phyloP scores from a whole-genome alignment of 2,888 invertebrate species.

The Stenodema calcarata region DNA sequence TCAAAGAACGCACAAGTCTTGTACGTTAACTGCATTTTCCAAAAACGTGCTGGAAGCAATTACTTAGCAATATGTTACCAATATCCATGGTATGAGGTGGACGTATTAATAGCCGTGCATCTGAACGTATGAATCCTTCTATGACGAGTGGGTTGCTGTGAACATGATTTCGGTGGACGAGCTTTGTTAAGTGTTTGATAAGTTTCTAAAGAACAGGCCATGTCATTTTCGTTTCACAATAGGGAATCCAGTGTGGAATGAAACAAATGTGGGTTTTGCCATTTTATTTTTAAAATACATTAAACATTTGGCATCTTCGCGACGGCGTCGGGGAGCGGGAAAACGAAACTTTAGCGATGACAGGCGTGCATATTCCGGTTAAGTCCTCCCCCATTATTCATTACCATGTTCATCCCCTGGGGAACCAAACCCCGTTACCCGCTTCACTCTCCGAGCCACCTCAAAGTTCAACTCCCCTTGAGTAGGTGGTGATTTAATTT shows the following conservation, averaged over 20 bases:
- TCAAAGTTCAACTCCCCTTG: slow-evolving; percentile 18
- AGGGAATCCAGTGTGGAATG: no score
- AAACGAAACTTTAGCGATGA: slow-evolving; percentile 16
- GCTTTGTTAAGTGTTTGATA: not conserved
- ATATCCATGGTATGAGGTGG: not conserved
- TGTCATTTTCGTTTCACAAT: no score
- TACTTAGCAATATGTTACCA: not conserved
- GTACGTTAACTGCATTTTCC: no score
- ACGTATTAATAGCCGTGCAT: no score
- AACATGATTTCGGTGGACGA: not conserved
- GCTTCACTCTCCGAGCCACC: not conserved
- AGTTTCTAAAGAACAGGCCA: no score
- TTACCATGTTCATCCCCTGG: slow-evolving; percentile 37
- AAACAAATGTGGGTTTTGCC: no score
- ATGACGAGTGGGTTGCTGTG: not conserved
- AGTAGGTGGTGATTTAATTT: slow-evolving; percentile 43
- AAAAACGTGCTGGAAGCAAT: no score
- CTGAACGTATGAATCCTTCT: not conserved
- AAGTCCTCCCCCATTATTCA: slow-evolving; percentile 21
- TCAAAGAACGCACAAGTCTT: no score
- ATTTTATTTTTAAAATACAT: no score
- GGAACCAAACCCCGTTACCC: not conserved
- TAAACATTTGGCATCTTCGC: no score
- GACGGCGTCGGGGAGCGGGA: not conserved
- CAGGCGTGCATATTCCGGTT: slow-evolving; percentile 29